phyloP scores from a whole-genome alignment of 2,888 invertebrate genomes.

The Apodemia mormo region DNA sequence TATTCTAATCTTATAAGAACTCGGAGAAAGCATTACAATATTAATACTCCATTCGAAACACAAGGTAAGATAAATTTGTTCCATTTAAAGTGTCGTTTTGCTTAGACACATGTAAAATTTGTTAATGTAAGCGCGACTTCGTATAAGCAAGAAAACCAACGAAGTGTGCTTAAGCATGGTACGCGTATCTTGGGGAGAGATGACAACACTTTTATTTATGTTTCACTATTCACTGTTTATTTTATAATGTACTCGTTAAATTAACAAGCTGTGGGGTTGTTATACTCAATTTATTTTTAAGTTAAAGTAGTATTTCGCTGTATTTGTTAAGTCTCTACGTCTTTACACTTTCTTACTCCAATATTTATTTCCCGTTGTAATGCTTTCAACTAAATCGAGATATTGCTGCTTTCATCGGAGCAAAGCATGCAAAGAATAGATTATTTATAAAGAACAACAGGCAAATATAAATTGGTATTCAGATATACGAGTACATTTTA shows the following conservation, averaged over 20 bases:
- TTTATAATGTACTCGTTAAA: constrained; percentile 43
- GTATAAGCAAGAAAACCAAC: constrained; percentile 36
- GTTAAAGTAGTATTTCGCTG: neutral
- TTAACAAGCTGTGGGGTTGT: constrained; percentile 38
- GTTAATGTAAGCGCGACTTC: constrained; percentile 40
- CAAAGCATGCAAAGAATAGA: constrained; percentile 1
- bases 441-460: neutral
- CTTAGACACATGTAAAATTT: constrained; percentile 40
- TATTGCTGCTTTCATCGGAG: neutral
- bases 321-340: constrained; percentile 14
- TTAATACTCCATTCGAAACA: constrained; percentile 18
- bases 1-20: constrained; percentile 3
- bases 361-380: constrained; percentile 5
- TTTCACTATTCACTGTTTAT: constrained; percentile 39
- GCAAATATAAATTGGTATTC: neutral
- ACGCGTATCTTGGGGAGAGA: constrained; percentile 28
- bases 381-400: constrained; percentile 1
- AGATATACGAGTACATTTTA: too few species aligned
- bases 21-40: constrained; percentile 5
- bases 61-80: constrained; percentile 26
- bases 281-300: constrained; percentile 24
- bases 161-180: constrained; percentile 38
- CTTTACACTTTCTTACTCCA: neutral
- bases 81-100: constrained; percentile 40
- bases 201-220: constrained; percentile 42